Conservation (phyloP, 2,888 invertebrate species). For the Scaptodrosophila latifasciaeformis region DNA sequence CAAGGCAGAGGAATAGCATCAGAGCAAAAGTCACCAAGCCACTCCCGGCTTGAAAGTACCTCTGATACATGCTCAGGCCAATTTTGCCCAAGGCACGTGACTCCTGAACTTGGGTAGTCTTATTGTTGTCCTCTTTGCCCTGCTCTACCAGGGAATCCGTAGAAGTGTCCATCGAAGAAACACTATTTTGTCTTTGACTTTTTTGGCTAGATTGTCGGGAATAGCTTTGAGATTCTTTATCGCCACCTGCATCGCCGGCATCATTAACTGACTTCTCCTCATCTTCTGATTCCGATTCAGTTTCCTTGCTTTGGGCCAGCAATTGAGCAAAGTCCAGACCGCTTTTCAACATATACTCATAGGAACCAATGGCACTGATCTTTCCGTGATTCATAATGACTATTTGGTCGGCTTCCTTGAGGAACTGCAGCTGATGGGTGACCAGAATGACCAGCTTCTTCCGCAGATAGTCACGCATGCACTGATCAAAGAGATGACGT, state of each 20-base stretch:
- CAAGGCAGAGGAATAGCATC: conserved; percentile 78
- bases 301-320: conserved; percentile 76
- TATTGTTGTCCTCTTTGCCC: conserved; percentile 13
- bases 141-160: conserved; percentile 35
- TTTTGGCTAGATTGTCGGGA: conserved; percentile 47
- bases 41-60: conserved; percentile 83
- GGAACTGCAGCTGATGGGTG: conserved; percentile 88
- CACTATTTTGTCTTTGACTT: conserved; percentile 71
- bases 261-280: conserved; percentile 17
- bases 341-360: conserved; percentile 81
- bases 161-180: conserved; percentile 76
- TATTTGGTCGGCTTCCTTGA: conserved; percentile 79
- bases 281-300: conserved; percentile 14
- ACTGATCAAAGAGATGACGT: conserved; percentile 86
- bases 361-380: conserved; percentile 78
- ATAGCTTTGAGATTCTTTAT: neutral
- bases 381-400: conserved; percentile 68
- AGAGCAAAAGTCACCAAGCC: conserved; percentile 78
- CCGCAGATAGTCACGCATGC: conserved; percentile 76
- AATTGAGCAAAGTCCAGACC: conserved; percentile 86
- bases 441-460: conserved; percentile 83
- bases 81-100: conserved; percentile 79
- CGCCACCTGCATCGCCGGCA: no score
- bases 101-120: conserved; percentile 76
- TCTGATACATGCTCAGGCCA: conserved; percentile 78